A percentile compares a stretch with the other conserved stretches of the same genome.
Evolutionary conservation across 2,113 vertebrate species (phyloP).

Genomic region (Tetraodon nigroviridis): DNA sequence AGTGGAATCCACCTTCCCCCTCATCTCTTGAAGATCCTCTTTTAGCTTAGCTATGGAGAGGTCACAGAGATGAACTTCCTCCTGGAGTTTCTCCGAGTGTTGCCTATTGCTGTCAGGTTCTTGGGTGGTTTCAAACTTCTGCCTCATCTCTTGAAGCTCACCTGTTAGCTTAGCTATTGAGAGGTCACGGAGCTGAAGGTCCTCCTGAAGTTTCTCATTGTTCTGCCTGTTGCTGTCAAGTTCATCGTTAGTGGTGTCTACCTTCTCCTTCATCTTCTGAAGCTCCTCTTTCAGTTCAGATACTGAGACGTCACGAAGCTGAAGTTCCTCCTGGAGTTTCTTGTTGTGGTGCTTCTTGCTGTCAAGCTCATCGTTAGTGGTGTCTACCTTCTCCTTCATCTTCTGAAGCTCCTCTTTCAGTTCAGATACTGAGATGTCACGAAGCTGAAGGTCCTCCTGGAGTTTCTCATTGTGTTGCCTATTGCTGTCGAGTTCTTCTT

Average conservation of each 20-base stretch:
- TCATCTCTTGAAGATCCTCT: conserved; percentile 68
- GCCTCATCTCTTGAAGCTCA: conserved; percentile 68
- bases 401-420: conserved; percentile 61
- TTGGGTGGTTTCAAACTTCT: conserved; percentile 47
- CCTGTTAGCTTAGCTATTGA: conserved; percentile 39
- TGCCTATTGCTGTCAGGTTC: conserved; percentile 73
- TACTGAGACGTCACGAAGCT: conserved; percentile 31
- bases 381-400: conserved; percentile 65
- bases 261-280: conserved; percentile 66
- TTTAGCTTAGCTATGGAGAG: conserved; percentile 31
- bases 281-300: conserved; percentile 58
- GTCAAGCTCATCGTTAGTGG: conserved; percentile 50
- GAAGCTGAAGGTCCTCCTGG: neutral
- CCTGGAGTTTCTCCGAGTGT: conserved; percentile 73
- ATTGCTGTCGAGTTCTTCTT: conserved; percentile 79
- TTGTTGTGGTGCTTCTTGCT: conserved; percentile 69
- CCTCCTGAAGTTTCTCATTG: conserved; percentile 75
- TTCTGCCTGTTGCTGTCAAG: conserved; percentile 74
- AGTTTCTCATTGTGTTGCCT: conserved; percentile 66
- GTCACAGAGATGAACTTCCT: conserved; percentile 64
- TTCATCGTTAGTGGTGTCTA: conserved; percentile 55
- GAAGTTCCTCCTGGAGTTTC: conserved; percentile 76
- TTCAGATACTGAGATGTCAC: conserved; percentile 30
- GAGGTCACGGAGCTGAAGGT: conserved; percentile 54
- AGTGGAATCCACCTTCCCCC: conserved; percentile 45